Percentiles rank a stretch among this genome's conserved stretches.
Conservation (phyloP, 1,140 invertebrate genomes). For the Aphelenchoides besseyi region DNA sequence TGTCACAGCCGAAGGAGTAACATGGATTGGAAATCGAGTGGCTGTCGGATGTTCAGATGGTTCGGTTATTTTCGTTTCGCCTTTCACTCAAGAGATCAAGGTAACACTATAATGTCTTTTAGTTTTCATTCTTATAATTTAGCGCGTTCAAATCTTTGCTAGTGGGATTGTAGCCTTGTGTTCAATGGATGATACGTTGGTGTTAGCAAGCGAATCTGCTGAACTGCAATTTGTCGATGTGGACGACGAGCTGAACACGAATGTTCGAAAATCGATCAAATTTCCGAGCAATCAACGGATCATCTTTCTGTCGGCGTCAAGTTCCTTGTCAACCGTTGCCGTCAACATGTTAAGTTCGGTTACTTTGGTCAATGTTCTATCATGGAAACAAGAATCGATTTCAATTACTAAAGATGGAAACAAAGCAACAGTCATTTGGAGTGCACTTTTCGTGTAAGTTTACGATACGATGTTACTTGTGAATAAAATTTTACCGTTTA, state of each 20-base stretch:
- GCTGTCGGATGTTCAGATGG: slow-evolving; percentile 34
- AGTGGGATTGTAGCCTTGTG: slow-evolving; percentile 10
- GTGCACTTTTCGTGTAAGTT: slow-evolving; percentile 41
- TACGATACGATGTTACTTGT: not conserved
- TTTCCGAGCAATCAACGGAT: slow-evolving; percentile 22
- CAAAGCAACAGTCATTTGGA: slow-evolving; percentile 40
- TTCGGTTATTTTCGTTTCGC: slow-evolving; percentile 35
- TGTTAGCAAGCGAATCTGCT: slow-evolving; percentile 7
- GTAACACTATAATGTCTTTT: slow-evolving; percentile 16
- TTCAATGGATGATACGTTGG: not conserved
- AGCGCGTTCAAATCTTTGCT: slow-evolving; percentile 14
- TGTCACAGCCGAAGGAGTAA: slow-evolving; percentile 27
- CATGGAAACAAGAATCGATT: slow-evolving; percentile 19
- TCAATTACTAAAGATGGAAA: slow-evolving; percentile 21
- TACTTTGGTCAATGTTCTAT: slow-evolving; percentile 2
- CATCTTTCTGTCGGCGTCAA: slow-evolving; percentile 22
- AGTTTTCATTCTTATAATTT: slow-evolving; percentile 17
- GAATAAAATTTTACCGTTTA: slow-evolving; percentile 26
- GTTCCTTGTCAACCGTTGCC: not conserved
- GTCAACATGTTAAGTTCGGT: slow-evolving; percentile 20
- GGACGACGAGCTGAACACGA: not conserved
- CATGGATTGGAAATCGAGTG: slow-evolving; percentile 37
- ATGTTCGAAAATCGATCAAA: slow-evolving; percentile 14
- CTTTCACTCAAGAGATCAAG: slow-evolving; percentile 17
- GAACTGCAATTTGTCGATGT: slow-evolving; percentile 26